phyloP scores from a whole-genome alignment of 2,797 vertebrate genomes.

The Scomberomorus guttatus region DNA sequence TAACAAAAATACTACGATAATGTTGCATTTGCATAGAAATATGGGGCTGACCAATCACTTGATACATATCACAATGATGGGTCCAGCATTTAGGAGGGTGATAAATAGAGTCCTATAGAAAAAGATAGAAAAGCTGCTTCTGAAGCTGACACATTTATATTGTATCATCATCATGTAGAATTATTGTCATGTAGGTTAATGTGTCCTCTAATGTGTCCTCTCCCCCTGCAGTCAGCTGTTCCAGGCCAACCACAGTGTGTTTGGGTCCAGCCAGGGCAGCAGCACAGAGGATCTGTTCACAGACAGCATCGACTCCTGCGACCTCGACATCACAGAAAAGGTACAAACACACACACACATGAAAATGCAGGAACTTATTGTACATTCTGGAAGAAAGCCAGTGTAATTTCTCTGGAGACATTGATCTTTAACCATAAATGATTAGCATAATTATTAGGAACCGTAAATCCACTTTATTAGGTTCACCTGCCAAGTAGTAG shows the following conservation, averaged over 20 bases:
- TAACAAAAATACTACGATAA: neutral
- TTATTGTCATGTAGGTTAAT: neutral
- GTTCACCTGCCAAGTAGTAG: neutral
- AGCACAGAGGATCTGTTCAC: slow-evolving; percentile 95
- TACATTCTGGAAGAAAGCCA: neutral
- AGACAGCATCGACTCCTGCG: slow-evolving; percentile 96
- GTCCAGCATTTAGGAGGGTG: neutral
- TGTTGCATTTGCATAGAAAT: neutral
- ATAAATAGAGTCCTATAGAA: neutral
- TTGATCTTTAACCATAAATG: neutral
- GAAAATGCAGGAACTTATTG: neutral
- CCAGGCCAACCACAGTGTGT: slow-evolving; percentile 91
- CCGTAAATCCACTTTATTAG: neutral
- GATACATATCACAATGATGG: neutral
- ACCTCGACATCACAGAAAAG: slow-evolving; percentile 97
- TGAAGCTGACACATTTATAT: neutral
- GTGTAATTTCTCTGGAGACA: neutral
- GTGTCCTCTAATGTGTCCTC: neutral
- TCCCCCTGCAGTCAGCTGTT: slow-evolving; percentile 91
- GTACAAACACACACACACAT: slow-evolving; percentile 74
- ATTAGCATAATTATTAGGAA: neutral
- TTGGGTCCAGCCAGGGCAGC: slow-evolving; percentile 95
- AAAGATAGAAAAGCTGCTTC: neutral
- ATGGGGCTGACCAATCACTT: neutral
- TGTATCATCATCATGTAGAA: neutral